These are phyloP conservation scores for Microplitis demolitor DNA, from an alignment of 1,140 invertebrate species.

Conservation along the genomic window DNA sequence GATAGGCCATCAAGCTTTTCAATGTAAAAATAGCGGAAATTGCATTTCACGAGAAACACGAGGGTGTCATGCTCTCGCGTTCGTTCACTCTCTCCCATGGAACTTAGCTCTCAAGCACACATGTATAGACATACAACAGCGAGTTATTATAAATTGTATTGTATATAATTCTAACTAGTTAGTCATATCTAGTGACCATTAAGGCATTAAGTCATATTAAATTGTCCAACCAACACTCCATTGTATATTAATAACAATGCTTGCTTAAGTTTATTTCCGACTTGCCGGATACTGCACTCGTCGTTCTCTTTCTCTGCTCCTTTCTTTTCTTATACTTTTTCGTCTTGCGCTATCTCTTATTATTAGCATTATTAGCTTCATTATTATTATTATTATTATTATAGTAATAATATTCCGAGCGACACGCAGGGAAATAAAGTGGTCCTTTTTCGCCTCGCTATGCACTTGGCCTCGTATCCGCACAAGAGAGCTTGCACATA, in stretches of 20 bases:
- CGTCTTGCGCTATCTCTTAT: not conserved
- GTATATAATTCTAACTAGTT: too few relatives aligned
- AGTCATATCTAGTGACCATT: not conserved
- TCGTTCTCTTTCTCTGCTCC: not conserved
- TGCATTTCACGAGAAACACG: constrained; percentile 10
- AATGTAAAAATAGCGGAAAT: constrained; percentile 22
- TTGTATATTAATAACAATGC: not conserved
- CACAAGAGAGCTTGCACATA: not conserved
- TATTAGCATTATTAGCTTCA: too few relatives aligned
- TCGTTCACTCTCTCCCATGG: not conserved
- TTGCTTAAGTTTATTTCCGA: not conserved
- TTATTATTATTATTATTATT: too few relatives aligned
- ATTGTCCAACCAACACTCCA: not conserved
- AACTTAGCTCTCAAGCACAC: too few relatives aligned
- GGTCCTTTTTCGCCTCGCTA: not conserved
- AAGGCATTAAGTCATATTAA: not conserved
- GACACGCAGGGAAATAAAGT: not conserved
- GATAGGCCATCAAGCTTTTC: constrained; percentile 21
- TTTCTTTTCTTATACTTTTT: not conserved
- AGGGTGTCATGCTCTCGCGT: not conserved
- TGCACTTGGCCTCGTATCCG: constrained; percentile 21
- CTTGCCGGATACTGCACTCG: not conserved
- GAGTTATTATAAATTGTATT: not conserved
- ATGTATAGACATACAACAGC: too few relatives aligned
- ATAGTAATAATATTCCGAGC: not conserved